Conservation (phyloP, 37 sponge, comb jelly and placozoan genomes). For the Agelas oroides region DNA sequence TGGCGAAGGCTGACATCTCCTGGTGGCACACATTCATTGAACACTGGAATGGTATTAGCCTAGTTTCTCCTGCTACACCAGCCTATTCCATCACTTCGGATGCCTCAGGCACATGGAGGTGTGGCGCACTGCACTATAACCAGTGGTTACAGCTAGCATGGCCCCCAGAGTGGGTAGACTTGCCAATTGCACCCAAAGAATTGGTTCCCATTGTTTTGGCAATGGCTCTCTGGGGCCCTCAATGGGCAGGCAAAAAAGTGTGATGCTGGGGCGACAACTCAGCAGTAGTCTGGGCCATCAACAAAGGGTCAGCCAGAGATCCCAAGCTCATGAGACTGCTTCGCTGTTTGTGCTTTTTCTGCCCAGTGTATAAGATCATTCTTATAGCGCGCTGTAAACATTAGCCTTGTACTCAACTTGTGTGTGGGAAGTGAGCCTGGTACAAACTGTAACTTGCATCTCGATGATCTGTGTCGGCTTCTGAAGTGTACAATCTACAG, state of each 20-base stretch:
- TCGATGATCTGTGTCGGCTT: too few relatives aligned
- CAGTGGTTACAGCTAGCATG: constrained; percentile 3
- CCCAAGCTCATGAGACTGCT: constrained; percentile 2
- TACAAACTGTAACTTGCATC: too few relatives aligned
- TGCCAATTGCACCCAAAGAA: constrained; percentile 20
- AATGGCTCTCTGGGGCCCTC: constrained; percentile 6
- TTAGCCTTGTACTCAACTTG: too few relatives aligned
- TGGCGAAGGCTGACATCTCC: constrained; percentile 23
- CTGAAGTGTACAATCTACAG: too few relatives aligned
- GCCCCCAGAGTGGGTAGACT: neutral
- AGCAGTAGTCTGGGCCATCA: constrained; percentile 12
- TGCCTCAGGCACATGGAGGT: constrained; percentile 27
- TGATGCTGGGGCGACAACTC: neutral
- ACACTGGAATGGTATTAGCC: constrained; percentile 26
- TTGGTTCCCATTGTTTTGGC: constrained; percentile 19
- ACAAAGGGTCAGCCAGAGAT: constrained; percentile 19
- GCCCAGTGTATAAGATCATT: neutral
- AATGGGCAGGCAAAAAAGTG: constrained; percentile 14
- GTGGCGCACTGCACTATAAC: neutral
- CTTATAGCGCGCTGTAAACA: neutral
- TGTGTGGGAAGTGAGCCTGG: too few relatives aligned
- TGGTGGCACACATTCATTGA: constrained; percentile 33
- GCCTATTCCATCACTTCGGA: neutral
- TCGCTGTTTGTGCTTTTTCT: neutral
- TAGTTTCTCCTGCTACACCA: neutral